Conservation (phyloP, 2,113 vertebrate species). For the Lagopus muta region DNA sequence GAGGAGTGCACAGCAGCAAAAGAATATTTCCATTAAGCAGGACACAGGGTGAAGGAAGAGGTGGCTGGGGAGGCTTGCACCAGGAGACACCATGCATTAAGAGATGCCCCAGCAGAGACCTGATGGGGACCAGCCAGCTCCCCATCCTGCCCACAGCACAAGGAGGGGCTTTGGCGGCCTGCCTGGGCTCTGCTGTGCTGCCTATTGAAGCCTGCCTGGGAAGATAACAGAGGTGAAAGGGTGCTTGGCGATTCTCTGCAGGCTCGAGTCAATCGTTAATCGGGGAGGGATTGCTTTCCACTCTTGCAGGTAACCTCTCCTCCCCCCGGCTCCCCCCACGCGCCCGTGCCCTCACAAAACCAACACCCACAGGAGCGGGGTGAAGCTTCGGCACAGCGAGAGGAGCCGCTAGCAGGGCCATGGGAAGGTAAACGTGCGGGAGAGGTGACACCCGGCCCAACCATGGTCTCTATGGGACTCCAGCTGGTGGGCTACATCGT, state of each 20-base stretch:
- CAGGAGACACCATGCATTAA: neutral
- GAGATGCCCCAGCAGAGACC: neutral
- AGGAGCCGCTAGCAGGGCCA: neutral
- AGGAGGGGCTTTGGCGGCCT: constrained; percentile 50
- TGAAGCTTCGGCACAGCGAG: neutral
- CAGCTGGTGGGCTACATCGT: constrained; percentile 92
- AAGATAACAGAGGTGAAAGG: constrained; percentile 67
- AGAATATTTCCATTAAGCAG: neutral
- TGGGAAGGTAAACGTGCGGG: neutral
- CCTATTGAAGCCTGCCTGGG: neutral
- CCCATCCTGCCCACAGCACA: neutral
- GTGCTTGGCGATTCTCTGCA: neutral
- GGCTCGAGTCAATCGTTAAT: constrained; percentile 66
- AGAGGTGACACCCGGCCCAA: neutral
- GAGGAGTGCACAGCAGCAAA: neutral
- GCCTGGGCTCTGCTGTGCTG: neutral
- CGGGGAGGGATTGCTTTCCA: constrained; percentile 35
- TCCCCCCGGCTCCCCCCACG: constrained; percentile 21
- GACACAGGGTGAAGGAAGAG: neutral
- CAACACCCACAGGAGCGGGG: neutral
- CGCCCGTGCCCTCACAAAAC: neutral
- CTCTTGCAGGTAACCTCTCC: constrained; percentile 56
- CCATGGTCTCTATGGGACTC: constrained; percentile 87
- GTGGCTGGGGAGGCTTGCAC: neutral
- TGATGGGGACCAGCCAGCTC: neutral